phyloP scores from a whole-genome alignment of 1,140 invertebrate genomes.

The Brachystomella parvula region DNA sequence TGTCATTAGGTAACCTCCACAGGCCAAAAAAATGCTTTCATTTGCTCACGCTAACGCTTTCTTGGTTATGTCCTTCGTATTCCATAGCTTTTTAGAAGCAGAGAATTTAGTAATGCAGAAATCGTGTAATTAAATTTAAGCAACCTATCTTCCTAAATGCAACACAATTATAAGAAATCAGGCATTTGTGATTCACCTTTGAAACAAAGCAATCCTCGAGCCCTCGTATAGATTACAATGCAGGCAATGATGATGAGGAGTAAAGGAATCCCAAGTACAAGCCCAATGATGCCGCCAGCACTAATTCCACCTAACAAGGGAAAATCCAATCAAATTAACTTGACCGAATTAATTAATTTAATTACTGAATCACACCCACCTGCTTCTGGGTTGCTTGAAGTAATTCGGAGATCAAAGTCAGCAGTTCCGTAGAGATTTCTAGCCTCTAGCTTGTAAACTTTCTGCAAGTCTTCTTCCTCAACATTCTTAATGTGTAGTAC shows the following conservation, averaged over 20 bases:
- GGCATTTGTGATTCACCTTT: conserved; percentile 32
- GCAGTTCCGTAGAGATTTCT: conserved; percentile 19
- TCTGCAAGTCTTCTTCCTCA: conserved; percentile 31
- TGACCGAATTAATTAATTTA: no score
- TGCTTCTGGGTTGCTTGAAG: conserved; percentile 19
- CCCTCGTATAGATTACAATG: conserved; percentile 35
- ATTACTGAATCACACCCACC: no score
- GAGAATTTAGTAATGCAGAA: neutral
- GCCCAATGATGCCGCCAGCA: conserved; percentile 34
- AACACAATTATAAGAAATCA: conserved; percentile 34
- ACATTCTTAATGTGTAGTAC: conserved; percentile 21
- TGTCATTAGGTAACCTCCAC: no score
- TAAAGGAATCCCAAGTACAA: conserved; percentile 35
- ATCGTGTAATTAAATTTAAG: conserved; percentile 8
- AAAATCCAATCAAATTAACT: conserved; percentile 11
- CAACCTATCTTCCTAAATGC: neutral
- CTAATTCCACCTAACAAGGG: conserved; percentile 32
- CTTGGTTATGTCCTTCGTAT: neutral
- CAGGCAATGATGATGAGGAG: conserved; percentile 35
- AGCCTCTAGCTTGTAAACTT: conserved; percentile 18
- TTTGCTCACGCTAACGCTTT: neutral
- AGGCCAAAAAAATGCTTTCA: no score
- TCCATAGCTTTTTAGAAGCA: neutral
- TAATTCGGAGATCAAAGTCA: conserved; percentile 19
- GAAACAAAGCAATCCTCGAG: conserved; percentile 37